These are phyloP conservation scores for Morinoia aosen DNA, from an alignment of 2,888 invertebrate species.

Conservation along the genomic window DNA sequence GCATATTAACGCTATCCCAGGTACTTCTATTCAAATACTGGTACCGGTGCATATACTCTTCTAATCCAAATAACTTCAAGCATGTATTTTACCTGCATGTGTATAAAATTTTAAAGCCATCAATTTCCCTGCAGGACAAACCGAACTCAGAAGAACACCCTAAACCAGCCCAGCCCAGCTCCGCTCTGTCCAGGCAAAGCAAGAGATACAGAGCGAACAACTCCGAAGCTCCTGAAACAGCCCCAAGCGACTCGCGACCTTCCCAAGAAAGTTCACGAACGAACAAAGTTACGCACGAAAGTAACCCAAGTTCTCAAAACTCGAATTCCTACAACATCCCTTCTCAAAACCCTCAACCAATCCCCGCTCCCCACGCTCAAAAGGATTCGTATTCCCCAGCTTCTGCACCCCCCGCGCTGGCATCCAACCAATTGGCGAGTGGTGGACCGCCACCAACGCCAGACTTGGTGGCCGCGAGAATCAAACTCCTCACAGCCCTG, in stretches of 20 bases:
- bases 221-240: not conserved
- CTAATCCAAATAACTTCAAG: too few species aligned
- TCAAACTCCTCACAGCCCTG: conserved; percentile 56
- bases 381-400: not conserved
- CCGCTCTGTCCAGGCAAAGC: not conserved
- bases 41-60: too few species aligned
- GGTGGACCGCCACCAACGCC: conserved; percentile 21
- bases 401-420: conserved; percentile 27
- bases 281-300: not conserved
- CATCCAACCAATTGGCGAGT: not conserved
- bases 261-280: not conserved
- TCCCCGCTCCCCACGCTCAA: not conserved
- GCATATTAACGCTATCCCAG: too few species aligned
- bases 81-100: too few species aligned
- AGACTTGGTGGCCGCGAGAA: conserved; percentile 53
- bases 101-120: not conserved
- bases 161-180: not conserved
- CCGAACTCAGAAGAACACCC: not conserved
- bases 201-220: not conserved
- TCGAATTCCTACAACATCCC: not conserved
- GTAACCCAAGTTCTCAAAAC: not conserved
- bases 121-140: not conserved
- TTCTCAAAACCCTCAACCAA: not conserved
- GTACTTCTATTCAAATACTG: too few species aligned
- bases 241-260: not conserved